Conservation (phyloP, 2,113 vertebrate genomes). For the Apteryx mantelli region DNA sequence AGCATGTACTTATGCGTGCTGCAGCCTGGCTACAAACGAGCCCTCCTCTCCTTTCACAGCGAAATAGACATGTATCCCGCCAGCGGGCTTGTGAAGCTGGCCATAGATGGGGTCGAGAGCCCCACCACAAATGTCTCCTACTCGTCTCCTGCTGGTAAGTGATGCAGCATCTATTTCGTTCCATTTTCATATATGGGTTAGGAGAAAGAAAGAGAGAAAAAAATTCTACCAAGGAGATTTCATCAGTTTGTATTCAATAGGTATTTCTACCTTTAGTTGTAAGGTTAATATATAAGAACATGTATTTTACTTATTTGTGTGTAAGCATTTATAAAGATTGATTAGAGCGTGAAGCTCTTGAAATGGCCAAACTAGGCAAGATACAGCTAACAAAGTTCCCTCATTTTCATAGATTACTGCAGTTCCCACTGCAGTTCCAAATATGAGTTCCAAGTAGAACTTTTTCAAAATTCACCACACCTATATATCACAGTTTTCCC, state of each 20-base stretch:
- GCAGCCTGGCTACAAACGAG: background rate
- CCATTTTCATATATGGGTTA: background rate
- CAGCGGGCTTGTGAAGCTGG: background rate
- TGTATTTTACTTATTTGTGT: background rate
- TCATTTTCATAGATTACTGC: background rate
- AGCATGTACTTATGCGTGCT: background rate
- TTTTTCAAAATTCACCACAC: background rate
- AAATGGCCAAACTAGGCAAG: background rate
- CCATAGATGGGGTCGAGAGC: slow-evolving; percentile 51
- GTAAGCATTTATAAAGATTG: background rate
- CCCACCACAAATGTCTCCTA: background rate
- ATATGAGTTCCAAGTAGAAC: background rate
- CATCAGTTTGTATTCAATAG: background rate
- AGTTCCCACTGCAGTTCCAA: background rate
- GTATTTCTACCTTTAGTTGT: background rate
- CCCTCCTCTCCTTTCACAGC: slow-evolving; percentile 34
- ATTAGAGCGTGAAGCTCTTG: background rate
- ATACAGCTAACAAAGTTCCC: background rate
- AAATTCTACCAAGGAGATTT: background rate
- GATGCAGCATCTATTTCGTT: background rate
- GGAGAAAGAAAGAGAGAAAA: background rate
- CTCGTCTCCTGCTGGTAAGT: slow-evolving; percentile 42
- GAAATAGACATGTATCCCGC: slow-evolving; percentile 27
- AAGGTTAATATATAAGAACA: background rate
- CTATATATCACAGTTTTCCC: background rate